Evolutionary conservation across 2,797 vertebrate species (phyloP).

Genomic region (Discoglossus pictus): DNA sequence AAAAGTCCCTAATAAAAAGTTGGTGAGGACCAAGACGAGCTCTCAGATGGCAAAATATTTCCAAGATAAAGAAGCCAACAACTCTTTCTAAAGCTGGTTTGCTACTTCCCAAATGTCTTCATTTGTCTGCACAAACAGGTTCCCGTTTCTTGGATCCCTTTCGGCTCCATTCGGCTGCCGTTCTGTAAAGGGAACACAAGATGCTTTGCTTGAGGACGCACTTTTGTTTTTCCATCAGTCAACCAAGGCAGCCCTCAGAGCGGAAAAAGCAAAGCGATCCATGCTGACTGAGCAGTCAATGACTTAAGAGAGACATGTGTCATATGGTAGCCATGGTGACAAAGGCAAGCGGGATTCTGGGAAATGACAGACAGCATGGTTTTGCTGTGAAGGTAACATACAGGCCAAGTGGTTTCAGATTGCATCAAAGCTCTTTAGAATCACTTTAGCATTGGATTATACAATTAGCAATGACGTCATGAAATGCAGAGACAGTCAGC

Average conservation of each 20-base stretch:
- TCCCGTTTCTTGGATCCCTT: slow-evolving; percentile 67
- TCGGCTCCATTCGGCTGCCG: slow-evolving; percentile 71
- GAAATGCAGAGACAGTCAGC: neutral
- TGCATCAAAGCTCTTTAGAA: slow-evolving; percentile 40
- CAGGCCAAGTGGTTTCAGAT: slow-evolving; percentile 32
- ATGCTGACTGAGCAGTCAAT: slow-evolving; percentile 54
- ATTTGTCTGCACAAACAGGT: slow-evolving; percentile 61
- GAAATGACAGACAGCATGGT: slow-evolving; percentile 16
- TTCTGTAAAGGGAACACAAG: slow-evolving; percentile 96
- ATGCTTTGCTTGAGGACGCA: slow-evolving; percentile 84
- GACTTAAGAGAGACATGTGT: slow-evolving; percentile 52
- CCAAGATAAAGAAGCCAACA: slow-evolving; percentile 59
- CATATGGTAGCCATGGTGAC: slow-evolving; percentile 49
- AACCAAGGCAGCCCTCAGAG: slow-evolving; percentile 71
- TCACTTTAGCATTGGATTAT: slow-evolving; percentile 39
- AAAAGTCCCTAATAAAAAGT: slow-evolving; percentile 61
- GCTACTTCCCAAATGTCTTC: slow-evolving; percentile 31
- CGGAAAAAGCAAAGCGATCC: slow-evolving; percentile 57
- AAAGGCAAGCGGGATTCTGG: slow-evolving; percentile 36
- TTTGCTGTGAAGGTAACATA: neutral
- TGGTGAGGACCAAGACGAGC: slow-evolving; percentile 54
- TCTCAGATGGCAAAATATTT: slow-evolving; percentile 51
- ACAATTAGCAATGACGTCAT: slow-evolving; percentile 30
- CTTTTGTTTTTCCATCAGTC: slow-evolving; percentile 64
- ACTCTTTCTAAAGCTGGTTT: slow-evolving; percentile 57